phyloP scores from a whole-genome alignment of 2,888 invertebrate species.

The Spodoptera picta region DNA sequence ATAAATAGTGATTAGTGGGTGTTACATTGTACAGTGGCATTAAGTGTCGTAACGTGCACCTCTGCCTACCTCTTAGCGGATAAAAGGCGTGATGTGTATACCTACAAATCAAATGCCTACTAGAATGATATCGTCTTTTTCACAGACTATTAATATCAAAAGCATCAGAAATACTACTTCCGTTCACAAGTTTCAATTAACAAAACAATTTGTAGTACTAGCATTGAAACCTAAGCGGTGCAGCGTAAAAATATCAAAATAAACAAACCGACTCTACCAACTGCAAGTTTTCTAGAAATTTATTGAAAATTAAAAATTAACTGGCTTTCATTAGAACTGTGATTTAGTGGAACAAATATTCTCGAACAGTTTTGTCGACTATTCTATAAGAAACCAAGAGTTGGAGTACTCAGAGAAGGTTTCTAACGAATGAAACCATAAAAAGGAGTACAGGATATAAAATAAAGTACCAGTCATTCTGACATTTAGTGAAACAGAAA shows the following conservation, averaged over 20 bases:
- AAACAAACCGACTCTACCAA: background rate
- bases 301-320: constrained; percentile 12
- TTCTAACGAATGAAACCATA: constrained; percentile 25
- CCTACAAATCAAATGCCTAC: no score
- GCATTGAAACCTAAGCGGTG: background rate
- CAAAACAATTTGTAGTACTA: constrained; percentile 17
- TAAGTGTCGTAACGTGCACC: no score
- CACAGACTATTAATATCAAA: background rate
- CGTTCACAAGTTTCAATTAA: constrained; percentile 7
- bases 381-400: constrained; percentile 16
- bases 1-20: no score
- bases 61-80: no score
- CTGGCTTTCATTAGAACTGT: constrained; percentile 1
- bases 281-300: constrained; percentile 3
- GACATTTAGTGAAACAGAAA: constrained; percentile 4
- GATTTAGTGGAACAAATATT: constrained; percentile 21
- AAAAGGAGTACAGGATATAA: background rate
- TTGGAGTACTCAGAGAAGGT: constrained; percentile 4
- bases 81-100: no score
- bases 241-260: constrained; percentile 18
- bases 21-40: no score
- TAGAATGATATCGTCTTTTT: no score
- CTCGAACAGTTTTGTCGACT: background rate
- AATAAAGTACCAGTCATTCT: constrained; percentile 9
- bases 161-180: constrained; percentile 2